These are phyloP conservation scores for Zoanthus gigantus DNA, from an alignment of 92 coral and sea anemone genomes.

Conservation along the genomic window DNA sequence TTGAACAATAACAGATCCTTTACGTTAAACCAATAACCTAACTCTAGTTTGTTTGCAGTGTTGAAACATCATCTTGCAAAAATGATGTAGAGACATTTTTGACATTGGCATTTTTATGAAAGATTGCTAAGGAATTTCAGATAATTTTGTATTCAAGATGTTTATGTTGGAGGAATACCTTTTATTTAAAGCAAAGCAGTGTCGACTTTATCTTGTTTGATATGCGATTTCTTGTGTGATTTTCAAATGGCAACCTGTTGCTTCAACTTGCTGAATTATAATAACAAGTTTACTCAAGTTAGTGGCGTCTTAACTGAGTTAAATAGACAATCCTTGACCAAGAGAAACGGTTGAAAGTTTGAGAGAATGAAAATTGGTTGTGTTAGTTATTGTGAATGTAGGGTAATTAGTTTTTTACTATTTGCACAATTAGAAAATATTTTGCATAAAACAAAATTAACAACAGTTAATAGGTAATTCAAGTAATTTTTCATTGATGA, in stretches of 20 bases:
- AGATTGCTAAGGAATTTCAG: background rate
- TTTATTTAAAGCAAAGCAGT: background rate
- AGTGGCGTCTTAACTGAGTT: background rate
- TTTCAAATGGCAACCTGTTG: background rate
- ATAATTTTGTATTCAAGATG: background rate
- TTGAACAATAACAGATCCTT: background rate
- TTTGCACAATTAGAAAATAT: no score
- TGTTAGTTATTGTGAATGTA: no score
- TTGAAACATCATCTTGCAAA: background rate
- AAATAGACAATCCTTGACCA: background rate
- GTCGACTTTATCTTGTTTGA: constrained; percentile 30
- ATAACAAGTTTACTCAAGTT: background rate
- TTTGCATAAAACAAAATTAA: no score
- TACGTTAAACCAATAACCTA: background rate
- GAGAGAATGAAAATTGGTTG: background rate
- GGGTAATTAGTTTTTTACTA: no score
- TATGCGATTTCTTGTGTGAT: constrained; percentile 23
- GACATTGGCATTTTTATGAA: background rate
- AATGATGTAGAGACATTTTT: background rate
- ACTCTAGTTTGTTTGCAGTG: background rate
- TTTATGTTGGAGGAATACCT: constrained; percentile 28
- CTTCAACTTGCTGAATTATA: background rate
- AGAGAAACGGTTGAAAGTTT: background rate
- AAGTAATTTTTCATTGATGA: no score
- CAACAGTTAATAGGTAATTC: no score